Evolutionary conservation across 2,113 vertebrate genomes (phyloP).

Genomic region (Gobiocypris rarus): DNA sequence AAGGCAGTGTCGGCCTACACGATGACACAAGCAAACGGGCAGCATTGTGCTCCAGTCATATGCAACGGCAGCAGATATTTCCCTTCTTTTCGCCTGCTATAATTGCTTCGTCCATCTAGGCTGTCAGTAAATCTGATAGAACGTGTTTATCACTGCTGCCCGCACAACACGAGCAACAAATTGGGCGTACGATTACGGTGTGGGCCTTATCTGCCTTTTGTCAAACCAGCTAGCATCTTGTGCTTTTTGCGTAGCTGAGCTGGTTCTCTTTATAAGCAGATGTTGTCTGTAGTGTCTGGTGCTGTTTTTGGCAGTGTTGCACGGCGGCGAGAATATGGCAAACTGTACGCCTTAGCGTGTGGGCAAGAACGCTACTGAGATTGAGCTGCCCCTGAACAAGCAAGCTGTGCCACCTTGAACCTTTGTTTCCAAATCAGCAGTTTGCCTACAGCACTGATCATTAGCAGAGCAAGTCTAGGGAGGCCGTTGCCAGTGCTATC

Average conservation of each 20-base stretch:
- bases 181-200: slow-evolving; percentile 58
- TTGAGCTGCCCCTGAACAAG: slow-evolving; percentile 7
- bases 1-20: slow-evolving; percentile 36
- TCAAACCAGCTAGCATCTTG: slow-evolving; percentile 50
- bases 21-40: slow-evolving; percentile 55
- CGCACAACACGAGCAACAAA: slow-evolving; percentile 65
- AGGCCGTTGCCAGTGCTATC: slow-evolving; percentile 66
- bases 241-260: slow-evolving; percentile 54
- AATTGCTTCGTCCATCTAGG: slow-evolving; percentile 71
- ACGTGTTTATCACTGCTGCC: slow-evolving; percentile 64
- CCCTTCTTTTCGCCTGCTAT: slow-evolving; percentile 61
- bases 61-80: slow-evolving; percentile 50
- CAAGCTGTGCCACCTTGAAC: slow-evolving; percentile 61
- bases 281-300: slow-evolving; percentile 56
- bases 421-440: slow-evolving; percentile 74
- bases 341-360: slow-evolving; percentile 56
- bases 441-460: slow-evolving; percentile 72
- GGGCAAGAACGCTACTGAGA: slow-evolving; percentile 12
- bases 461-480: slow-evolving; percentile 67
- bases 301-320: slow-evolving; percentile 38
- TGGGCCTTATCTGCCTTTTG: slow-evolving; percentile 56
- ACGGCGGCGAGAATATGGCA: slow-evolving; percentile 51
- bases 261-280: slow-evolving; percentile 52
- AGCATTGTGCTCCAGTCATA: slow-evolving; percentile 48
- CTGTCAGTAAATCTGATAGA: slow-evolving; percentile 69